Evolutionary conservation across 2,888 invertebrate species (phyloP), one percentile per base, ranked within the genome.

Genomic region (Apamea epomidion): DNA sequence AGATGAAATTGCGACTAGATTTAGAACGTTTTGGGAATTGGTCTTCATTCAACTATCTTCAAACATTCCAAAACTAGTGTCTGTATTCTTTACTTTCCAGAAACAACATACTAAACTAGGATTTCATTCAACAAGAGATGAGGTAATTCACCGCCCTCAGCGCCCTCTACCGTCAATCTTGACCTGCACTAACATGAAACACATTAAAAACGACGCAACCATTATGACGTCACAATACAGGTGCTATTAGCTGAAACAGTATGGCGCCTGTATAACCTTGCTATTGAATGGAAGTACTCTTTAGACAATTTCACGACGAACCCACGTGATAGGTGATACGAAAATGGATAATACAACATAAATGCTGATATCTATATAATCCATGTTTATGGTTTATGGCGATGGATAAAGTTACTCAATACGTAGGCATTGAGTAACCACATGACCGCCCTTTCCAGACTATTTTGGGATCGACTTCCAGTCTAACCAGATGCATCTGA

Each of bases 171-270:
- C 21, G 68, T 74, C 76, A 81, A 54, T 42, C 58, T 60, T 32
- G 78, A 87, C 81, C 78, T 86, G 72, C 84, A 74, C 48, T 45
- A 76, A 76, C 69, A 65, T 45, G 51, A 69, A 65, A 69, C 21
- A 73, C 37, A 48, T 76, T 75, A 85, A 72, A 73, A 78, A 54
- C 45, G 25, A 60, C 5, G 67, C 21, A 6, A 8, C 42, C 25
- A 29, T 68, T 42, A 21, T 80, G 73, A 68, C 73, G 84, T 83
- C 73, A 82, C 60, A 65, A 69, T 32, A 54, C 72, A 62, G 68
- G 74, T 70, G 54, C 62, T 76, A 65, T 69, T 72, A 76, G 67
- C 45, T 54, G 2, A 37, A 51, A 7, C 21, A 18, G 14, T 16
- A 65, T 51, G 48, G 62, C 37, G 42, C 60, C 62, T 64, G 10